Evolutionary conservation across 2,797 vertebrate species (phyloP).

Genomic region (Peromyscus aztecus): DNA sequence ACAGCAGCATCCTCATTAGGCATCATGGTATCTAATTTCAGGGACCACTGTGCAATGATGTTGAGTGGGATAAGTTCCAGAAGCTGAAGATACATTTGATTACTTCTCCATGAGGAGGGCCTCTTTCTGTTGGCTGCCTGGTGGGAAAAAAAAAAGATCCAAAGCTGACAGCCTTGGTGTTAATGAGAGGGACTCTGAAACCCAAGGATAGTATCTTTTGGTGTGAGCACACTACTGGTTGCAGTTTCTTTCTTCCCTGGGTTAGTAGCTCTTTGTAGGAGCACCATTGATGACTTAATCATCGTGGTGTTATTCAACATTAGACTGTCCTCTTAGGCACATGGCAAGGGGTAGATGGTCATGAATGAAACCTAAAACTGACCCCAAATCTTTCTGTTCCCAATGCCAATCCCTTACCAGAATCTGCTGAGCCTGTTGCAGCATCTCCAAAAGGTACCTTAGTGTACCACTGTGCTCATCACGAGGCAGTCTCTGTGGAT

Average conservation of each 20-base stretch:
- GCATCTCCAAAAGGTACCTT: neutral
- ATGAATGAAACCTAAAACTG: neutral
- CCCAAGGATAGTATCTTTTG: neutral
- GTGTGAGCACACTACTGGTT: neutral
- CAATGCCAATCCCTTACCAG: no score
- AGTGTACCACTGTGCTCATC: neutral
- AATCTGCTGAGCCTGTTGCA: neutral
- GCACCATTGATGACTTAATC: neutral
- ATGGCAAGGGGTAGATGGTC: rapidly evolving
- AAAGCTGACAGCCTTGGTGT: neutral
- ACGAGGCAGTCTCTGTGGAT: neutral
- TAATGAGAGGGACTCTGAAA: neutral
- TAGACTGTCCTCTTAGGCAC: no score
- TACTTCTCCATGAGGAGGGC: neutral
- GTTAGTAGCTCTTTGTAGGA: neutral
- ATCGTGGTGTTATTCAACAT: no score
- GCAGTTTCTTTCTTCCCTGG: neutral
- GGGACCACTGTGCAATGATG: rapidly evolving
- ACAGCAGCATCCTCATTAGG: neutral
- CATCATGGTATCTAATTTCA: neutral
- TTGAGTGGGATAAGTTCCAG: neutral
- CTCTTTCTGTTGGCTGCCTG: neutral
- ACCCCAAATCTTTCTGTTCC: neutral
- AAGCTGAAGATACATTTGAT: neutral
- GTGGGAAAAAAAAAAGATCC: neutral